Conservation (phyloP, 2,888 invertebrate species). For the Psylliodes chrysocephalus region DNA sequence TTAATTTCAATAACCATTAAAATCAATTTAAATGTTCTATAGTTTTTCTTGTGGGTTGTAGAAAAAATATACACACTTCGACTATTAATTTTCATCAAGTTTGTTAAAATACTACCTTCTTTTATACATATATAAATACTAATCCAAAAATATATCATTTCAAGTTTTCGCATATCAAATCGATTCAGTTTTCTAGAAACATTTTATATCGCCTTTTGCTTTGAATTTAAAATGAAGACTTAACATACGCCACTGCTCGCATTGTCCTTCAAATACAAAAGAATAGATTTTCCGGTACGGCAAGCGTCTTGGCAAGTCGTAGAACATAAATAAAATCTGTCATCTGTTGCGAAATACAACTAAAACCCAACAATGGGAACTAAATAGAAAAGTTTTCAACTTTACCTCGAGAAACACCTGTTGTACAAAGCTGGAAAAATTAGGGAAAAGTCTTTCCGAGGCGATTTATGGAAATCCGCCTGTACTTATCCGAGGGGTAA, state of each 20-base stretch:
- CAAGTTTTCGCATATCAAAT: not conserved
- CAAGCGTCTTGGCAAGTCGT: constrained; percentile 24
- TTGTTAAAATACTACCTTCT: too few species aligned
- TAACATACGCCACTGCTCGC: constrained; percentile 4
- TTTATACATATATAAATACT: too few species aligned
- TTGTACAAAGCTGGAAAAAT: constrained; percentile 42
- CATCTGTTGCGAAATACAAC: constrained; percentile 41
- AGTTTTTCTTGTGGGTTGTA: too few species aligned
- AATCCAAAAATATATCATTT: too few species aligned
- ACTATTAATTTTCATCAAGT: too few species aligned
- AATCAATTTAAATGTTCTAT: too few species aligned
- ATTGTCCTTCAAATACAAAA: constrained; percentile 23
- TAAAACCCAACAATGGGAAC: constrained; percentile 33
- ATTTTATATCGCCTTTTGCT: not conserved
- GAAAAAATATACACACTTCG: too few species aligned
- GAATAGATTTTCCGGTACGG: constrained; percentile 24
- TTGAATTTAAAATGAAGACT: constrained; percentile 11
- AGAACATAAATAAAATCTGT: constrained; percentile 40
- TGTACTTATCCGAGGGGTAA: constrained; percentile 14
- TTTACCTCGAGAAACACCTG: constrained; percentile 42
- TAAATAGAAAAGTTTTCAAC: constrained; percentile 40
- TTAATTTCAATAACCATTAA: too few species aligned
- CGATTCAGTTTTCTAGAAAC: not conserved
- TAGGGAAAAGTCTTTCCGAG: constrained; percentile 27
- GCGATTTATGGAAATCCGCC: constrained; percentile 28